Base-by-base conservation (phyloP, 2,113 vertebrate genomes). In the Syngnathus floridae region DNA sequence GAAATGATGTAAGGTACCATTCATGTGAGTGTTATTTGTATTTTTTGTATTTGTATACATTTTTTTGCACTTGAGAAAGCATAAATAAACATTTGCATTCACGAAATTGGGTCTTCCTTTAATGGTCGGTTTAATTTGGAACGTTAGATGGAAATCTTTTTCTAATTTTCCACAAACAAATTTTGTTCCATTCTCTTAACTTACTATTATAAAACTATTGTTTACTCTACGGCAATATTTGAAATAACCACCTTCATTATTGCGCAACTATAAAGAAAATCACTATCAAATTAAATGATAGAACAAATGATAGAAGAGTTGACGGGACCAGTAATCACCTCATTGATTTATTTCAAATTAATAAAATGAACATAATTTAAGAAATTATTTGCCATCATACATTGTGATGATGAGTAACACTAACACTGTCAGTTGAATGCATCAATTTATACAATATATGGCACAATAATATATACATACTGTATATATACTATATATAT, bases 21-120 rank as follows among this genome's bases (percentile, higher is more conserved):
- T 77, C 59, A 70, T 65, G 69, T 84, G 62, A 80, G 60, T 68
- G 79, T 73, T 76, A 56, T 80, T 72, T 74, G 14, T 56, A 61
- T 71, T 9, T 64, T 48, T 64, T 63, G 58, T 46, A 11, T 65
- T 73, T 64, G 65, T 64, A 60, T 45, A n/a, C n/a, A 3, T 64
- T 73, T 58, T 73, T 77, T 75, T 82, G 73, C 77, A 82, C 77
- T 77, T 80, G 69, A 77, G 81, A 79, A 72, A 64, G 68, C 79
- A 74, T 66, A 26, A 80, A 81, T 69, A 0, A 76, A 70, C 63
- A 67, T 45, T 68, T 81, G 71, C 69, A 83, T 79, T 71, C 10
- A 67, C 62, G 65, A 7, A 66, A 66, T 51, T 38, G 5, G 40
- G 48, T 68, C 35, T 38, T 62, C 67, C 13, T 75, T 72, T 38